Evolutionary conservation across 2,113 vertebrate genomes (phyloP).

Genomic region (Tragelaphus imberbis): DNA sequence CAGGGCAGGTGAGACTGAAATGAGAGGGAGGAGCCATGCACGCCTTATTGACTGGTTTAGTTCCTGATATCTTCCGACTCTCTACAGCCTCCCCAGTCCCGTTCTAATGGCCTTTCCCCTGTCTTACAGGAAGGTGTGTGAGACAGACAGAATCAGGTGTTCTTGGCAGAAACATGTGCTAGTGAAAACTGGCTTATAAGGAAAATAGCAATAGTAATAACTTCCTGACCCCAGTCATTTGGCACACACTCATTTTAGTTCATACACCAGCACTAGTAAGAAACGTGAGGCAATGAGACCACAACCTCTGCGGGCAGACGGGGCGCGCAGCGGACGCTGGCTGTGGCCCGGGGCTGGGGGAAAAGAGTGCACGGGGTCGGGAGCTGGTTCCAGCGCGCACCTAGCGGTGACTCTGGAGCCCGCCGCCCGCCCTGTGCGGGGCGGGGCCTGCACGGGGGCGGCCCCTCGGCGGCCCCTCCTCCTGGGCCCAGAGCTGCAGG

Average conservation of each 20-base stretch:
- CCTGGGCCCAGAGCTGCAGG: neutral
- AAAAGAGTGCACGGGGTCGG: rapidly evolving
- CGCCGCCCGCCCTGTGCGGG: neutral
- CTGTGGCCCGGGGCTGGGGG: rapidly evolving
- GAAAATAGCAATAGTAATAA: neutral
- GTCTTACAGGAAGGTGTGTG: neutral
- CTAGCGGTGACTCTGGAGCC: rapidly evolving
- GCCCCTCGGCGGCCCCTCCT: neutral
- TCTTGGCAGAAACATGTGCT: neutral
- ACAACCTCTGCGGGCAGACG: neutral
- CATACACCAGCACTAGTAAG: neutral
- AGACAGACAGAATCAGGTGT: neutral
- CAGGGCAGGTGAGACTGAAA: neutral
- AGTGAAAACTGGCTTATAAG: neutral
- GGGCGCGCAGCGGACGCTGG: neutral
- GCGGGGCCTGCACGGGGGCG: neutral
- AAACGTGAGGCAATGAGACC: neutral
- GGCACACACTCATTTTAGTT: neutral
- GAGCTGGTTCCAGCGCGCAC: rapidly evolving
- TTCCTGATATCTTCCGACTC: neutral
- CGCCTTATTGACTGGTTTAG: neutral
- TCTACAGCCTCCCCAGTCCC: neutral
- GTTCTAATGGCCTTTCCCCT: neutral
- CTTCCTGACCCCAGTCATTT: neutral
- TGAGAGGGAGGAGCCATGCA: neutral